Evolutionary conservation across 1,140 invertebrate species (phyloP).

Genomic region (Ridgeia piscesae): DNA sequence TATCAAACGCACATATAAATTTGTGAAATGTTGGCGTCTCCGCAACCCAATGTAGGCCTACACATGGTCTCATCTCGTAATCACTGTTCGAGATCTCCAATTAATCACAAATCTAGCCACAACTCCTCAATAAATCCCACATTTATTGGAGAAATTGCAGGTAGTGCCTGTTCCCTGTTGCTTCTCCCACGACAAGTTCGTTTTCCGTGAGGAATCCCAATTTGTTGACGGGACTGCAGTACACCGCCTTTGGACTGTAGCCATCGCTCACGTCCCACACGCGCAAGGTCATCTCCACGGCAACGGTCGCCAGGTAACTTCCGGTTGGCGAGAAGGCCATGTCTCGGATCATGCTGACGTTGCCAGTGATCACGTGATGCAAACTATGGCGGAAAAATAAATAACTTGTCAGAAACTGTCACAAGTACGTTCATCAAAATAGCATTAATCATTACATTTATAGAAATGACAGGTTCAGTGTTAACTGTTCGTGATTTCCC

Average conservation of each 20-base stretch:
- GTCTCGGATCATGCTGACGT: background rate
- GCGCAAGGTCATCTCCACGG: conserved; percentile 19
- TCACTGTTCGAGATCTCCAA: too few species aligned
- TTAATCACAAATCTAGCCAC: too few species aligned
- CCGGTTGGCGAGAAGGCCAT: background rate
- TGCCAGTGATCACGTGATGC: background rate
- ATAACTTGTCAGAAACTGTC: background rate
- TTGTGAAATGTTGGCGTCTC: too few species aligned
- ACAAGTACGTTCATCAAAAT: background rate
- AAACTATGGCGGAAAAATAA: background rate
- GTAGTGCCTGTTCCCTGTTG: too few species aligned
- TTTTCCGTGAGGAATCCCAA: conserved; percentile 13
- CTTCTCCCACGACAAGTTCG: conserved; percentile 4
- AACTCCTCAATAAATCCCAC: too few species aligned
- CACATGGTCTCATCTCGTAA: too few species aligned
- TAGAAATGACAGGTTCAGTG: too few species aligned
- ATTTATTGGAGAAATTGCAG: too few species aligned
- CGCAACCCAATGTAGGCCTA: too few species aligned
- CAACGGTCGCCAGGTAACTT: background rate
- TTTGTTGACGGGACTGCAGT: conserved; percentile 18
- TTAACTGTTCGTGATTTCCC: too few species aligned
- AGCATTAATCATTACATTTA: background rate
- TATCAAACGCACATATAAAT: too few species aligned
- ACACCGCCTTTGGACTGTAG: background rate
- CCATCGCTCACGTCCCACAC: background rate